Evolutionary conservation across 2,888 invertebrate species (phyloP).

Genomic region (Parapristionchus giblindavisi): DNA sequence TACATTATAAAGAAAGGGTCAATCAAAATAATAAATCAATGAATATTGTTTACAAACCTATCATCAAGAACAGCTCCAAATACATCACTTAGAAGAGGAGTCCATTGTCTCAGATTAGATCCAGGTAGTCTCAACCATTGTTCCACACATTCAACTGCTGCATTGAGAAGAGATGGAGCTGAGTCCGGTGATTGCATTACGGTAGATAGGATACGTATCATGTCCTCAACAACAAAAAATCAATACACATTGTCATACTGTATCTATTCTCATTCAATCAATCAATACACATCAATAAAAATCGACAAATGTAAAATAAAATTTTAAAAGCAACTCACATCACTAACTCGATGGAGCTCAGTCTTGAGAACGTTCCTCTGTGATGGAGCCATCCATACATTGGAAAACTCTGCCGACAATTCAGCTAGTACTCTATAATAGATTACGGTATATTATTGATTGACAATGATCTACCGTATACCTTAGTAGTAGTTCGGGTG

Average conservation of each 20-base stretch:
- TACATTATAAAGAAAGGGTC: neutral
- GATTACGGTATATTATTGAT: neutral
- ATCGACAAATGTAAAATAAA: no score
- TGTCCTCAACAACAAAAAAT: constrained; percentile 45
- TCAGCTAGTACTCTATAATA: constrained; percentile 58
- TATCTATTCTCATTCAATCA: no score
- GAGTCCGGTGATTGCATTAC: constrained; percentile 51
- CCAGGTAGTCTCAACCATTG: constrained; percentile 63
- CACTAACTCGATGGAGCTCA: constrained; percentile 51
- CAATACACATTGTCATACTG: neutral
- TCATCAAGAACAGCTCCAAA: constrained; percentile 50
- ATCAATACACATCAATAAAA: no score
- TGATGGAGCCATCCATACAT: constrained; percentile 55
- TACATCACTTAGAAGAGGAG: constrained; percentile 47
- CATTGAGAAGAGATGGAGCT: constrained; percentile 55
- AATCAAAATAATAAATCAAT: neutral
- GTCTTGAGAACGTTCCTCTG: constrained; percentile 57
- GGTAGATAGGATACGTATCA: constrained; percentile 54
- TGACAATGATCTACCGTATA: constrained; percentile 22
- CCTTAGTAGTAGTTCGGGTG: constrained; percentile 57
- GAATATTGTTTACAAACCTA: constrained; percentile 37
- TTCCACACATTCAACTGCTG: constrained; percentile 65
- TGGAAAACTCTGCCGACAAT: constrained; percentile 59
- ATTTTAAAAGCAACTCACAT: constrained; percentile 39
- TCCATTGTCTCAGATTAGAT: constrained; percentile 48